Percentiles rank a stretch among this genome's conserved stretches.
These are phyloP conservation scores for Malacoctenus gilli DNA, from an alignment of 2,797 vertebrate genomes.

Conservation along the genomic window DNA sequence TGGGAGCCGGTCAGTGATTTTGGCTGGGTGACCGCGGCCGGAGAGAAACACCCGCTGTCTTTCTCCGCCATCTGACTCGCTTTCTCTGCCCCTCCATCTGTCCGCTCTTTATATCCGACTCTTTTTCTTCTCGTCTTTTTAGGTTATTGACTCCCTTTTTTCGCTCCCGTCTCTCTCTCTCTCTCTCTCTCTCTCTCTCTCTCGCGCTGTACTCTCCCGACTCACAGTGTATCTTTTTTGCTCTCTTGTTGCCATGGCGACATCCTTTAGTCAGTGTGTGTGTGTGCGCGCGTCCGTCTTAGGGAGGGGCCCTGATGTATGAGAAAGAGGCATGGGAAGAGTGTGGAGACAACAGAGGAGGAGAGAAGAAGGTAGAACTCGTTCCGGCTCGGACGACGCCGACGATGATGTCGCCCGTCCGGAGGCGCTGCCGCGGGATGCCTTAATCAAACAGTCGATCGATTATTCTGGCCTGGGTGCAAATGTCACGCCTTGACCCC, in stretches of 20 bases:
- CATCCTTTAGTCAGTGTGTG: conserved; percentile 68
- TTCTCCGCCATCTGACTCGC: conserved; percentile 70
- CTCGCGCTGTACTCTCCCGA: conserved; percentile 58
- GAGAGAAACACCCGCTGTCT: conserved; percentile 70
- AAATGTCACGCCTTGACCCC: conserved; percentile 53
- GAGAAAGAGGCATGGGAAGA: conserved; percentile 59
- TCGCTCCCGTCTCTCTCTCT: conserved; percentile 58
- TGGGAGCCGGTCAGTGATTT: conserved; percentile 62
- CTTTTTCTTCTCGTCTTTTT: conserved; percentile 53
- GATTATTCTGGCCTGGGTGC: conserved; percentile 14
- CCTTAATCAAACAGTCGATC: conserved; percentile 17
- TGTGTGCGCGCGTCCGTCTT: conserved; percentile 64
- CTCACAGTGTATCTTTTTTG: conserved; percentile 58
- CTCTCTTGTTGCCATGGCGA: conserved; percentile 84
- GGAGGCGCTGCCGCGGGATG: neutral
- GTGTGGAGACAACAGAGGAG: conserved; percentile 15
- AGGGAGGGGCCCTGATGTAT: conserved; percentile 73
- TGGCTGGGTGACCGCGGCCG: conserved; percentile 43
- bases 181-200: conserved; percentile 58
- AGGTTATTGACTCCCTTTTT: conserved; percentile 63
- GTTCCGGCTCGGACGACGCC: too few relatives aligned
- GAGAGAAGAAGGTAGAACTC: conserved; percentile 26
- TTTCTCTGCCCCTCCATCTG: conserved; percentile 71
- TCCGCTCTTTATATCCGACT: conserved; percentile 58
- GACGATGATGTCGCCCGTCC: neutral